phyloP scores from a whole-genome alignment of 2,113 vertebrate genomes.

The Macaca fascicularis region T2T-MFA8v1.1 NC_088386.1:50199001-50199500 shows the following conservation, averaged over 20 bases:
- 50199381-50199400: not conserved
- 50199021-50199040: not conserved
- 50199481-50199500: not conserved
- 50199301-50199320: not conserved
- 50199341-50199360: not conserved
- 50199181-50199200: not conserved
- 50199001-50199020: not conserved
- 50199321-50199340: not conserved
- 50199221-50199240: not conserved
- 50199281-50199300: not conserved
- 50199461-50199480: not conserved
- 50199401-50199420: not conserved
- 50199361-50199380: not conserved
- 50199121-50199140: not conserved
- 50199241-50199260: not conserved
- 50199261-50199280: not conserved
- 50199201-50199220: not conserved
- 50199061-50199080: not conserved
- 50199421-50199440: not conserved
- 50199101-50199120: not conserved
- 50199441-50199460: not conserved
- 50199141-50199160: not conserved
- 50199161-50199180: conserved; percentile 28
- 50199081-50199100: not conserved
- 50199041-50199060: not conserved